Evolutionary conservation across 2,797 vertebrate genomes (phyloP).

Genomic region (Euphonia xanthogaster): DNA sequence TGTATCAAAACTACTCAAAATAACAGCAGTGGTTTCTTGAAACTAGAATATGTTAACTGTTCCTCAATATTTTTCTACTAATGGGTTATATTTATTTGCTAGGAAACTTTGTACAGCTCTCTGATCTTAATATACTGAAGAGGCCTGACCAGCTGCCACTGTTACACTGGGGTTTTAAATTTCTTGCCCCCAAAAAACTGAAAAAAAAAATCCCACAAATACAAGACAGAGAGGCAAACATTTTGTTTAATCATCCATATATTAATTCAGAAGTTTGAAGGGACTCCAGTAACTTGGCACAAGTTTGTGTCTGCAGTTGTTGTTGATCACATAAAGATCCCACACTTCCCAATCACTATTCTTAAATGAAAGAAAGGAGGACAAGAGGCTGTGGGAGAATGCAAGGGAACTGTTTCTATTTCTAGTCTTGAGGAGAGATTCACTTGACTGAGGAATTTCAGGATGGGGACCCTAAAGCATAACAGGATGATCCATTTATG

Average conservation of each 20-base stretch:
- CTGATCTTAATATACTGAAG: background rate
- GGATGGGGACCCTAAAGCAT: slow-evolving; percentile 25
- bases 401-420: background rate
- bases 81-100: slow-evolving; percentile 38
- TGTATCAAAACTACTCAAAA: slow-evolving; percentile 78
- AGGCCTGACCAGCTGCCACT: background rate
- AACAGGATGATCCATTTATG: slow-evolving; percentile 51
- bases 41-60: slow-evolving; percentile 62
- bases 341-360: background rate
- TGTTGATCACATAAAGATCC: background rate
- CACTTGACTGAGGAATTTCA: background rate
- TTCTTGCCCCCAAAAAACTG: background rate
- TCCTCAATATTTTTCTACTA: slow-evolving; percentile 50
- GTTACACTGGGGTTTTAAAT: background rate
- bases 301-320: background rate
- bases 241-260: slow-evolving; percentile 15
- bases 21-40: slow-evolving; percentile 74
- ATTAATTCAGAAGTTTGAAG: slow-evolving; percentile 48
- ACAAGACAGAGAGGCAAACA: slow-evolving; percentile 20
- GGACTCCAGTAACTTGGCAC: background rate
- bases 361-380: background rate
- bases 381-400: background rate
- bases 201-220: background rate
- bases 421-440: background rate
- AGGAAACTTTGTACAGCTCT: slow-evolving; percentile 53